Evolutionary conservation across 2,797 vertebrate species (phyloP).

Genomic region (Botia almorhae): DNA sequence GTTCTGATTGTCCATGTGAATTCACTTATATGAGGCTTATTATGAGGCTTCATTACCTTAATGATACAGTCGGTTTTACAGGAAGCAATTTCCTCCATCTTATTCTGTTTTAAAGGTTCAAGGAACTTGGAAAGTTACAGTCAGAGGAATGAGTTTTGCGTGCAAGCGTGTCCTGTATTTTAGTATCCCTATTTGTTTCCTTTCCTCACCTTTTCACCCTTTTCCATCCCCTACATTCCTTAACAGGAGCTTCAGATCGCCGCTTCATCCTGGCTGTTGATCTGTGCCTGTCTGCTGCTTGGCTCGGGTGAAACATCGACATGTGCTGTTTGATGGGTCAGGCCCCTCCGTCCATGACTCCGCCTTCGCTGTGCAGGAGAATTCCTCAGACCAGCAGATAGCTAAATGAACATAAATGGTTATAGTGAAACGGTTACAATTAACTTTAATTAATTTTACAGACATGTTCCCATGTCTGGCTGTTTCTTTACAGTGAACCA

Average conservation of each 20-base stretch:
- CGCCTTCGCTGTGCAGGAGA: constrained; percentile 73
- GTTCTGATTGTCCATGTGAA: neutral
- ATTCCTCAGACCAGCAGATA: constrained; percentile 65
- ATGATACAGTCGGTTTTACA: neutral
- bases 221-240: neutral
- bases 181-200: constrained; percentile 3
- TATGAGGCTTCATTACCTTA: neutral
- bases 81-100: neutral
- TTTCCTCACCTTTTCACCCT: constrained; percentile 26
- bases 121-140: constrained; percentile 22
- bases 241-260: constrained; percentile 36
- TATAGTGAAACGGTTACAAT: neutral
- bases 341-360: constrained; percentile 66
- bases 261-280: constrained; percentile 36
- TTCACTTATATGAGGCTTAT: neutral
- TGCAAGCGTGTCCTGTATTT: neutral
- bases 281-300: constrained; percentile 51
- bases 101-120: neutral
- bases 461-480: neutral
- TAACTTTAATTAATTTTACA: neutral
- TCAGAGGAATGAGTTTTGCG: constrained; percentile 9
- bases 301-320: constrained; percentile 80
- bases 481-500: neutral
- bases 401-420: constrained; percentile 59
- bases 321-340: constrained; percentile 73